A percentile compares a stretch with the other conserved stretches of the same genome.
Conservation (phyloP, 2,888 invertebrate species). For the Podabrus alpinus region DNA sequence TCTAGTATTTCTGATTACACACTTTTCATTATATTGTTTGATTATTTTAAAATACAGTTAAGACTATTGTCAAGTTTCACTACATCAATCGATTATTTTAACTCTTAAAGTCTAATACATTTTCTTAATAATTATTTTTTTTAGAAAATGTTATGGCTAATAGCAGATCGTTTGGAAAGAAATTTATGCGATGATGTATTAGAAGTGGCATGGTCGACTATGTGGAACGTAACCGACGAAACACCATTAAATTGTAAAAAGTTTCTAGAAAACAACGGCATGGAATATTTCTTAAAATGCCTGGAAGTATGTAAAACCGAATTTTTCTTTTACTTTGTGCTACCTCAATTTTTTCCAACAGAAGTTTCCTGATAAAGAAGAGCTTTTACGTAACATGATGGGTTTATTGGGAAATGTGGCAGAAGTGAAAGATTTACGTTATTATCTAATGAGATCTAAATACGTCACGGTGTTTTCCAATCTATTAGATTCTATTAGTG, state of each 20-base stretch:
- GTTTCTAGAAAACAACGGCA: conserved; percentile 86
- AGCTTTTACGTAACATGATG: conserved; percentile 97
- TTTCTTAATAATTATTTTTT: background rate
- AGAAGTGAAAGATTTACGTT: conserved; percentile 83
- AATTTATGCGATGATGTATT: conserved; percentile 91
- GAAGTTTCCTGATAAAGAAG: conserved; percentile 87
- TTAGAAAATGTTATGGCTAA: conserved; percentile 85
- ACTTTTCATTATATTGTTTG: no score
- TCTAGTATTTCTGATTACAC: no score
- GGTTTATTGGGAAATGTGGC: conserved; percentile 95
- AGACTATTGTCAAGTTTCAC: no score
- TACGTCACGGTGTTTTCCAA: conserved; percentile 87
- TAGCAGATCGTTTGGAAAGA: conserved; percentile 76
- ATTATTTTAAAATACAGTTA: no score
- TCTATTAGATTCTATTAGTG: conserved; percentile 81
- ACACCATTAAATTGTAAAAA: conserved; percentile 91
- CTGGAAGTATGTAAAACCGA: conserved; percentile 67
- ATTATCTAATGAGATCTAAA: conserved; percentile 80
- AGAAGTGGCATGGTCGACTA: conserved; percentile 98
- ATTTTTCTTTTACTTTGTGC: background rate
- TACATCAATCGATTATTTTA: background rate
- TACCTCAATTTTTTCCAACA: conserved; percentile 47
- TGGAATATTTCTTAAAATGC: conserved; percentile 88
- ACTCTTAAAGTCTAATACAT: background rate
- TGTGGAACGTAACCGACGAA: conserved; percentile 98